Evolutionary conservation across 2,797 vertebrate species (phyloP), one percentile per base, ranked within the genome.

Genomic region (Mormyrus proboscirostris): DNA sequence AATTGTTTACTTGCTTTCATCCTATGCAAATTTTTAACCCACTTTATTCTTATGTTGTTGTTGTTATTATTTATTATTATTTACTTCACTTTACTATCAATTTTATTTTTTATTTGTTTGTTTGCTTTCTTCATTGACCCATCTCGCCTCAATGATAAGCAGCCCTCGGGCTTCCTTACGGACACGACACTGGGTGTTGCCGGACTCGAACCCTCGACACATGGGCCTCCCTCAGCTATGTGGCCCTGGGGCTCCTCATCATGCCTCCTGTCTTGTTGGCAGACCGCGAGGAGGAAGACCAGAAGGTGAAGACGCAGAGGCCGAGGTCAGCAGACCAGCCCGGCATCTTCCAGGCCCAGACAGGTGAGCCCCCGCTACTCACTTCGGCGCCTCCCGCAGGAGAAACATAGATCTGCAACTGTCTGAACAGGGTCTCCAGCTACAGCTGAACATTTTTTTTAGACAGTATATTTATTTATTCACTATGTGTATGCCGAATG

Each of bases 301-400:
- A 97, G 93, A 99, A 98, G 95, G 98, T 99, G 95, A 99, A 99
- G 94, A 99, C 97, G 9, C 98, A 99, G 95, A 97, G 98, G 94
- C 98, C 98, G 0, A 95, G 98, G 92, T 99, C 98, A 90, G 98
- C 98, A 0, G 98, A 99, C 92, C 98, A 98, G 93, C 98, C 98
- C 49, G 98, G 98, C 92, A 95, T 99, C 94, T 99, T 99, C 96
- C 98, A 99, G 96, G 98, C 98, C 90, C 98, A 99, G 95, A 99
- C 98, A 97, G 98, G 98, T 99, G 96, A 96, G 92, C 94, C 85
- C 65, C 59, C 25, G 88, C 8, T 41, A 47, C 59, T 85, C 25
- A 50, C 25, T 9, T n/a, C 92, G 94, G 94, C 57, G 93, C 95
- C 94, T 93, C 91, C 84, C 90, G 92, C 83, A n/a, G 83, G 9